Base-by-base conservation (phyloP, 2,888 invertebrate species). In the Tenthredo scrophulariae region DNA sequence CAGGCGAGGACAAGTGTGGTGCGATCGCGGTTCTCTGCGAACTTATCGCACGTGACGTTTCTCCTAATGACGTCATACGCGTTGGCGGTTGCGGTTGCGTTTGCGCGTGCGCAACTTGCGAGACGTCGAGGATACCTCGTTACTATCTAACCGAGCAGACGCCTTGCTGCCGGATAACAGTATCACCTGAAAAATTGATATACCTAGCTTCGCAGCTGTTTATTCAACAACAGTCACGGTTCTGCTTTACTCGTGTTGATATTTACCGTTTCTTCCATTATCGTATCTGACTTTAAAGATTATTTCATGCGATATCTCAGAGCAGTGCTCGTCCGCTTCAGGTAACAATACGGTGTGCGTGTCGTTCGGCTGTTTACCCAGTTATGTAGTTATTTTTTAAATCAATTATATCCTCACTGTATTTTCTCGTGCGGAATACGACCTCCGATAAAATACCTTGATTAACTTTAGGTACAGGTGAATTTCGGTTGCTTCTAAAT, bases 281-380 rank as follows among this genome's bases (percentile, higher is more conserved):
- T 13, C 33, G 40, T 3, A 10, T 43, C 10, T 7, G 13, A 74
- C 10, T 74, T 74, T 37, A 13, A 6, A 37, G 13, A 58, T 40
- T 40, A 26, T 29, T 65, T 40, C 67, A 83, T 83, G 83, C 43
- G 83, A 83, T 83, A 67, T 67, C 83, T 83, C 65, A 83, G 83
- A n/a, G 29, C 83, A 29, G 50, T 70, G 5, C 83, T 83, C 65
- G 46, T 67, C 83, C 83, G 83, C 46, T 83, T 83, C 83, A 83
- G 83, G 83, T 83, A 83, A 83, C 83, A 46, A 33, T 58, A 83
- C 65, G 29, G 83, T 83, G 83, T 83, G 83, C 83, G 83, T 67
- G 83, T 83, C 83, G 50, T 83, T 70, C 67, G 37, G 15, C 22
- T 65, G 33, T 18, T 54, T 54, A 54, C 2, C 7, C 75, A 75